phyloP scores from a whole-genome alignment of 2,113 vertebrate genomes.

The Ptyas mucosa region DNA sequence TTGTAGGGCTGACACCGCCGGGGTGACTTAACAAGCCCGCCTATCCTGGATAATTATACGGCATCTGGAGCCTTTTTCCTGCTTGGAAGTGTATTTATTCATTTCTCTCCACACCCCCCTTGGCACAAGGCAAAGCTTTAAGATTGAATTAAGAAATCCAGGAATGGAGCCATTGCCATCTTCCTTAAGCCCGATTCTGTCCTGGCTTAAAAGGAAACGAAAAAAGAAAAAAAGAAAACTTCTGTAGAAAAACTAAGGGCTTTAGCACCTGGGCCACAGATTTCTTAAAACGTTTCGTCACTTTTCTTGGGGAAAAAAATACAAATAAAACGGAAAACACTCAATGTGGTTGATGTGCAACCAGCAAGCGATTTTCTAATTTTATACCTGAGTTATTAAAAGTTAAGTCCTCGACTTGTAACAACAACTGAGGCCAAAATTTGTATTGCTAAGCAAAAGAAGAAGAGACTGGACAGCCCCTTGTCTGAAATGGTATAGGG shows the following conservation, averaged over 20 bases:
- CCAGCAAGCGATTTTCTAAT: neutral
- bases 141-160: neutral
- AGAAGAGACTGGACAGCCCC: no score
- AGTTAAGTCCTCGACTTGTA: no score
- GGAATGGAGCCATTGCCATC: neutral
- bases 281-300: neutral
- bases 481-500: no score
- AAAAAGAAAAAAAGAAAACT: neutral
- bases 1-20: neutral
- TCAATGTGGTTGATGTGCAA: no score
- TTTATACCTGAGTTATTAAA: neutral
- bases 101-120: neutral
- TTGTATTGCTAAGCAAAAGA: no score
- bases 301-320: neutral
- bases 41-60: neutral
- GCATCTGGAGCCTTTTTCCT: neutral
- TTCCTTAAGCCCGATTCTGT: neutral
- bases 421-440: no score
- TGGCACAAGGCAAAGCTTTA: neutral
- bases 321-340: neutral
- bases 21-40: slow-evolving; percentile 10
- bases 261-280: neutral
- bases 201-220: neutral
- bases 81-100: slow-evolving; percentile 3
- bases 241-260: neutral